Conservation (phyloP, 2,888 invertebrate species). For the Clostera curtula region DNA sequence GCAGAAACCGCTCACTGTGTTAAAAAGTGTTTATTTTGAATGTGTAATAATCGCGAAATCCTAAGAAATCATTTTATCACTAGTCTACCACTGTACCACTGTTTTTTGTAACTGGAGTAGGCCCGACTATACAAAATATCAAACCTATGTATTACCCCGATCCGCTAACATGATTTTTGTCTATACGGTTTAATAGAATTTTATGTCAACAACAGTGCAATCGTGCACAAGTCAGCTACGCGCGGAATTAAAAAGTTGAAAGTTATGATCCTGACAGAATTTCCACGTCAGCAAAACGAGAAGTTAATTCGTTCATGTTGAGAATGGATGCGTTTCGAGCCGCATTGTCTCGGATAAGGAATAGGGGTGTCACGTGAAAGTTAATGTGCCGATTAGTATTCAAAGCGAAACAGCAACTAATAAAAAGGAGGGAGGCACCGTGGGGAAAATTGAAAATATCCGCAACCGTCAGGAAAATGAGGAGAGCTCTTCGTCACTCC, state of each 20-base stretch:
- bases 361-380: constrained; percentile 50
- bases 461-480: constrained; percentile 69
- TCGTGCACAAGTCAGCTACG: constrained; percentile 1
- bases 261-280: too few relatives aligned
- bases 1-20: too few relatives aligned
- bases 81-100: too few relatives aligned
- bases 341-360: constrained; percentile 33
- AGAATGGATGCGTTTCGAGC: constrained; percentile 12
- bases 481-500: constrained; percentile 59
- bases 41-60: too few relatives aligned
- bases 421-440: constrained; percentile 65
- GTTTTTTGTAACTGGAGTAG: too few relatives aligned
- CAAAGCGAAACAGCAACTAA: constrained; percentile 69
- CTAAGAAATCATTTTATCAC: too few relatives aligned
- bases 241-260: not conserved
- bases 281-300: constrained; percentile 11
- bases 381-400: constrained; percentile 66
- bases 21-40: too few relatives aligned
- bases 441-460: constrained; percentile 73
- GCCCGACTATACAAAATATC: too few relatives aligned
- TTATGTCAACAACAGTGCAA: too few relatives aligned
- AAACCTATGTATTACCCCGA: too few relatives aligned
- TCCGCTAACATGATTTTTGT: too few relatives aligned
- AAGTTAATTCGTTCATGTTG: constrained; percentile 14
- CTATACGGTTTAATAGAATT: too few relatives aligned